Base-by-base conservation (phyloP, 2,797 vertebrate species). In the Amphiprion clarkii region DNA sequence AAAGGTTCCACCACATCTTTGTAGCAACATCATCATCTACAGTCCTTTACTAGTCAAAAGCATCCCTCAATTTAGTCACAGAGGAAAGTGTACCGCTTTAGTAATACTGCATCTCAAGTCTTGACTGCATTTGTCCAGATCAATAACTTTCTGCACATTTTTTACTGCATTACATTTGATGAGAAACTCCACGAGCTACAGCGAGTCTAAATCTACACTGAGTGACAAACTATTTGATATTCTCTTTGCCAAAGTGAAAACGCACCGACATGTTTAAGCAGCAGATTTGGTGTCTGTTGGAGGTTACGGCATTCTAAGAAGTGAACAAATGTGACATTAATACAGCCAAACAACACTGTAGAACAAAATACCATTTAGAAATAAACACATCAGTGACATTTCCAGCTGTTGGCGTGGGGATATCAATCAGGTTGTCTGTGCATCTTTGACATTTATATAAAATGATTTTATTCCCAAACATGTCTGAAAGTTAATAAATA, bases 241-340 rank as follows among this genome's bases (percentile, higher is more conserved):
- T 83, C 76, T 78, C 70, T 79, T 78, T 44, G 69, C 85, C 83
- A 85, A 80, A 54, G 40, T 76, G 31, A 62, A 87, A 84, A 29
- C 12, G 25, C 21, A 53, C 51, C 53, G 29, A 63, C 55, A 39
- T 33, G 31, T 77, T 74, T 23, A 44, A 11, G 42, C 29, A 51
- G 56, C 73, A 94, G 92, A 52, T 95, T 86, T 84, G n/a, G 88
- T 90, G 87, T 86, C 78, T 89, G 91, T 63, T 91, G 92, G 85
- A 86, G 6, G 46, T 60, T 4, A 54, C 46, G 92, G 90, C 87
- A 93, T 77, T 84, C 86, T 87, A 92, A 19, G 25, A 49, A 39
- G 39, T 49, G 1, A 55, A 60, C 42, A 63, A 77, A 49, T 62
- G 21, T 23, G 17, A 62, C 60, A 49, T 36, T 48, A n/a, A 61